Evolutionary conservation across 1,140 invertebrate genomes (phyloP).

Genomic region (Danaus plexippus): DNA sequence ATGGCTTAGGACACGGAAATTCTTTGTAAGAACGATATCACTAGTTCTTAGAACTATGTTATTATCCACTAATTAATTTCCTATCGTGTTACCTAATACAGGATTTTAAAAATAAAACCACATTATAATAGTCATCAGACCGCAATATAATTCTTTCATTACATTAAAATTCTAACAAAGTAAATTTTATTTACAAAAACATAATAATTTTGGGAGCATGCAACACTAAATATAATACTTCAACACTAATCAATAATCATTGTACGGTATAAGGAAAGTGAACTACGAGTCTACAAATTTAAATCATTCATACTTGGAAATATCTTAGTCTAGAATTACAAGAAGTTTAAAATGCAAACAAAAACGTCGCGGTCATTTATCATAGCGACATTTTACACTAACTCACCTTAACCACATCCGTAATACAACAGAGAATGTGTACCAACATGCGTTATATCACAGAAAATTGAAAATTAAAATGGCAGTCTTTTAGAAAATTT

Average conservation of each 20-base stretch:
- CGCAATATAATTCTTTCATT: constrained; percentile 64
- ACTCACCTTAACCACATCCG: no score
- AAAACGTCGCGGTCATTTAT: no score
- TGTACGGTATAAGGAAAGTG: constrained; percentile 9
- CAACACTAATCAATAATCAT: constrained; percentile 37
- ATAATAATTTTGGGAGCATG: constrained; percentile 46
- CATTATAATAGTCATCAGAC: constrained; percentile 41
- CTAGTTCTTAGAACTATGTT: not conserved
- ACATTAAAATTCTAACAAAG: constrained; percentile 60
- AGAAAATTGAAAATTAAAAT: constrained; percentile 29
- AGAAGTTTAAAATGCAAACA: no score
- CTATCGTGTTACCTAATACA: not conserved
- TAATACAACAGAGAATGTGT: no score
- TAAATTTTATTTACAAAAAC: constrained; percentile 64
- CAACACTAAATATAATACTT: constrained; percentile 62
- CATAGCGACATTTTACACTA: no score
- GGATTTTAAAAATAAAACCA: constrained; percentile 36
- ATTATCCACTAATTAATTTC: not conserved
- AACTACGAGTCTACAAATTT: constrained; percentile 13
- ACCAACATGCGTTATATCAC: constrained; percentile 17
- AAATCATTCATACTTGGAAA: constrained; percentile 8
- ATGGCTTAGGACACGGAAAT: no score
- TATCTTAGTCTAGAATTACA: no score
- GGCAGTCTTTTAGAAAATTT: constrained; percentile 34
- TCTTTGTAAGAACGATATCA: not conserved